A percentile compares a stretch with the other conserved stretches of the same genome.
phyloP scores from a whole-genome alignment of 2,113 vertebrate species.

The Amphiprion percula region DNA sequence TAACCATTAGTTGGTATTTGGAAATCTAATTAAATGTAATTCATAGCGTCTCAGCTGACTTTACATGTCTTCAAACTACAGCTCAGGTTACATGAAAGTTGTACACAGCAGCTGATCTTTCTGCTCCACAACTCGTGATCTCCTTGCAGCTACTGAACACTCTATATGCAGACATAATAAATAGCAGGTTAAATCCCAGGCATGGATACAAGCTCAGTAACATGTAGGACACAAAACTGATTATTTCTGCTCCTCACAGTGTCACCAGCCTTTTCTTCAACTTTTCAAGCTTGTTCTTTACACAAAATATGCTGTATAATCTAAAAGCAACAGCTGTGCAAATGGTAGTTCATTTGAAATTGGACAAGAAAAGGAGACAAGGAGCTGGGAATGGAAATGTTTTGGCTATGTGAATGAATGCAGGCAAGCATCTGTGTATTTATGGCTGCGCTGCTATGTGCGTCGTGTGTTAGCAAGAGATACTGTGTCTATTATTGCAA shows the following conservation, averaged over 20 bases:
- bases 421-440: conserved; percentile 21
- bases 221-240: conserved; percentile 39
- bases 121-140: no score
- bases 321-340: conserved; percentile 51
- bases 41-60: no score
- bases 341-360: conserved; percentile 24
- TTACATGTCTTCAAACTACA: no score
- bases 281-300: conserved; percentile 19
- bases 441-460: background rate
- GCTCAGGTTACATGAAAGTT: no score
- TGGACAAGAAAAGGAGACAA: background rate
- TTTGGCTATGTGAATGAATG: background rate
- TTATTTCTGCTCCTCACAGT: conserved; percentile 27
- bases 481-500: conserved; percentile 38
- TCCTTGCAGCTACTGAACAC: no score
- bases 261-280: conserved; percentile 26
- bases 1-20: no score
- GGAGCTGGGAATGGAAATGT: background rate
- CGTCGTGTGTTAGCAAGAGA: conserved; percentile 32
- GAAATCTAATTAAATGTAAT: no score
- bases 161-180: no score
- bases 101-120: no score
- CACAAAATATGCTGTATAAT: conserved; percentile 37
- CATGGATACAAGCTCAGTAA: background rate
- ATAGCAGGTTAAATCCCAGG: conserved; percentile 21